Percentiles rank a stretch among this genome's conserved stretches.
Conservation (phyloP, 1,140 invertebrate genomes). For the Brachionus rotundiformis region DNA sequence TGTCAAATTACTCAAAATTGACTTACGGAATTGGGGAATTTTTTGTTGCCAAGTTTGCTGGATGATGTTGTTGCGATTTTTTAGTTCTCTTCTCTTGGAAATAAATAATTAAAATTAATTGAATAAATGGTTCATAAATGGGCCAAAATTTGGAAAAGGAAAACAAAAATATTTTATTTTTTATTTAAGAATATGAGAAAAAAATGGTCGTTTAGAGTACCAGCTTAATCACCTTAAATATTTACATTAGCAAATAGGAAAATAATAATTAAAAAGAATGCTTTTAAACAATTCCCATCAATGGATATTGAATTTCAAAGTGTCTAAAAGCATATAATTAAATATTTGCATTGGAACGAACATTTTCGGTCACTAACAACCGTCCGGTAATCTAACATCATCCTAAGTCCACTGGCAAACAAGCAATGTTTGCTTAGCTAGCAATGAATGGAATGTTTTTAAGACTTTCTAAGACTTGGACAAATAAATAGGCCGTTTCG, state of each 20-base stretch:
- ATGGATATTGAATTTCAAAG: constrained; percentile 46
- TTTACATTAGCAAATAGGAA: constrained; percentile 17
- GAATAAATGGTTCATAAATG: no score
- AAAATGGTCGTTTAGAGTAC: background rate
- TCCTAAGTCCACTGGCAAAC: background rate
- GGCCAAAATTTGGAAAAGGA: background rate
- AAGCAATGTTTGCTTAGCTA: background rate
- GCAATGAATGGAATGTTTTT: background rate
- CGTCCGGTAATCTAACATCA: background rate
- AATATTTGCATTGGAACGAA: constrained; percentile 27
- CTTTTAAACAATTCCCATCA: constrained; percentile 25
- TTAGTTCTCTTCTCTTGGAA: no score
- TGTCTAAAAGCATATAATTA: constrained; percentile 13
- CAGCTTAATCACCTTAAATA: constrained; percentile 51
- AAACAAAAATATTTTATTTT: constrained; percentile 14
- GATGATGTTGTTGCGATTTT: no score
- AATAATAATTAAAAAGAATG: background rate
- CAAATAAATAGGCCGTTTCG: background rate
- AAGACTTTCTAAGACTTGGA: background rate
- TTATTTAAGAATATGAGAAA: background rate
- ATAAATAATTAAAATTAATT: no score
- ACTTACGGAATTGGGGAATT: no score
- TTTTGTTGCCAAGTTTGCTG: no score
- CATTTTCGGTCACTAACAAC: constrained; percentile 24
- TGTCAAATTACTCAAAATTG: background rate